phyloP scores from a whole-genome alignment of 2,797 vertebrate genomes.

The Ispidina picta region DNA sequence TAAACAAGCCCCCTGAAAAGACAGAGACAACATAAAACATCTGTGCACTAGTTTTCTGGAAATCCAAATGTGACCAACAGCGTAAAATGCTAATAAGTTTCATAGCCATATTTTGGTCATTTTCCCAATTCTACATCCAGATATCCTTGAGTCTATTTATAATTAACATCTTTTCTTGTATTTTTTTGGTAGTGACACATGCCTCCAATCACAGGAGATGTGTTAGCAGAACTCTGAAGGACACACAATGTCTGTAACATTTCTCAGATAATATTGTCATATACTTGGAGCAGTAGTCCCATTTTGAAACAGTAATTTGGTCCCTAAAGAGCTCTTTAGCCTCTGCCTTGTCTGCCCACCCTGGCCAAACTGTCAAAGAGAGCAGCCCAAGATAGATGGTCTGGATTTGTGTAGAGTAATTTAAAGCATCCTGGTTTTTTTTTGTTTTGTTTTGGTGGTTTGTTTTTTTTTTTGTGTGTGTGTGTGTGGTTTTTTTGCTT shows the following conservation, averaged over 20 bases:
- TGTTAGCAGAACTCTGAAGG: slow-evolving; percentile 73
- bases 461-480: no score
- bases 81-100: slow-evolving; percentile 51
- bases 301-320: slow-evolving; percentile 82
- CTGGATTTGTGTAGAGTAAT: slow-evolving; percentile 79
- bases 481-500: neutral
- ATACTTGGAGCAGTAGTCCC: slow-evolving; percentile 76
- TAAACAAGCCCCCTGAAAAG: neutral
- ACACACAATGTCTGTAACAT: slow-evolving; percentile 72
- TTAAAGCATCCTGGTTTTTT: slow-evolving; percentile 69
- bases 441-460: neutral
- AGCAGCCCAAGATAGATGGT: slow-evolving; percentile 77
- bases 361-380: slow-evolving; percentile 76
- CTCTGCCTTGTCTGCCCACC: slow-evolving; percentile 75
- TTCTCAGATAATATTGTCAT: slow-evolving; percentile 80
- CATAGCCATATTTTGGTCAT: slow-evolving; percentile 34
- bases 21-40: slow-evolving; percentile 37
- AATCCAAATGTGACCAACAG: slow-evolving; percentile 17
- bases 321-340: slow-evolving; percentile 80
- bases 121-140: slow-evolving; percentile 52
- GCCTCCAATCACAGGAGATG: slow-evolving; percentile 72
- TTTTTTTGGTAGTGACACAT: slow-evolving; percentile 40
- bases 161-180: neutral
- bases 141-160: slow-evolving; percentile 62
- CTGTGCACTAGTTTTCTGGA: slow-evolving; percentile 32